Percentiles rank a stretch among this genome's conserved stretches.
Evolutionary conservation across 92 coral and sea anemone species (phyloP).

Genomic region (Chrysogorgia sp.): DNA sequence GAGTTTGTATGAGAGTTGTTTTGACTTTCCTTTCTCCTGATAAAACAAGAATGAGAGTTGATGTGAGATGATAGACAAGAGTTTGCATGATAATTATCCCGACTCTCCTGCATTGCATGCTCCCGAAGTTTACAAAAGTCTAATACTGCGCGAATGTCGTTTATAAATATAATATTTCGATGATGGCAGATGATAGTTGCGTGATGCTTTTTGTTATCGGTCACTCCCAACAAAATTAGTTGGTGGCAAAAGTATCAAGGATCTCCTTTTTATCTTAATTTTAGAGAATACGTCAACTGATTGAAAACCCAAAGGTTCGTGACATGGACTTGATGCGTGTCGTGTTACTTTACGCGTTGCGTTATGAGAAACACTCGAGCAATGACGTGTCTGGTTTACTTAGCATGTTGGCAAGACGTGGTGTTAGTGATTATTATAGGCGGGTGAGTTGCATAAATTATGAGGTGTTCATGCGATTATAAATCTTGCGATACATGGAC

Average conservation of each 20-base stretch:
- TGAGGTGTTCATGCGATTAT: neutral
- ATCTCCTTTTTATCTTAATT: neutral
- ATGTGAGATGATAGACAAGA: no score
- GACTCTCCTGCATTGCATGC: no score
- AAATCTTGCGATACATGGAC: neutral
- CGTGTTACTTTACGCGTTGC: slow-evolving; percentile 89
- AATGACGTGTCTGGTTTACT: slow-evolving; percentile 89
- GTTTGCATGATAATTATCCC: no score
- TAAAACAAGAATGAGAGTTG: no score
- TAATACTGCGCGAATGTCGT: no score
- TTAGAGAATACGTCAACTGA: slow-evolving; percentile 80
- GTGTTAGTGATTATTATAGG: slow-evolving; percentile 77
- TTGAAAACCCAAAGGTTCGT: slow-evolving; percentile 84
- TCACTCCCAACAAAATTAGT: neutral
- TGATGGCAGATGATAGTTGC: no score
- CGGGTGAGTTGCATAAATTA: slow-evolving; percentile 65
- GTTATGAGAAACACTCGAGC: slow-evolving; percentile 88
- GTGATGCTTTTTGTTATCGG: no score
- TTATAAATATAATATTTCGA: no score
- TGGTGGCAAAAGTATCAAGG: neutral
- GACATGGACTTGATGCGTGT: slow-evolving; percentile 84
- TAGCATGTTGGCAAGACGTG: slow-evolving; percentile 79
- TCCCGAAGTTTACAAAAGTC: no score
- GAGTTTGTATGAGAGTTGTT: no score
- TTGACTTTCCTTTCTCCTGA: no score